Evolutionary conservation across 2,113 vertebrate species (phyloP), one percentile per base, ranked within the genome.

Genomic region (Gila orcuttii): DNA sequence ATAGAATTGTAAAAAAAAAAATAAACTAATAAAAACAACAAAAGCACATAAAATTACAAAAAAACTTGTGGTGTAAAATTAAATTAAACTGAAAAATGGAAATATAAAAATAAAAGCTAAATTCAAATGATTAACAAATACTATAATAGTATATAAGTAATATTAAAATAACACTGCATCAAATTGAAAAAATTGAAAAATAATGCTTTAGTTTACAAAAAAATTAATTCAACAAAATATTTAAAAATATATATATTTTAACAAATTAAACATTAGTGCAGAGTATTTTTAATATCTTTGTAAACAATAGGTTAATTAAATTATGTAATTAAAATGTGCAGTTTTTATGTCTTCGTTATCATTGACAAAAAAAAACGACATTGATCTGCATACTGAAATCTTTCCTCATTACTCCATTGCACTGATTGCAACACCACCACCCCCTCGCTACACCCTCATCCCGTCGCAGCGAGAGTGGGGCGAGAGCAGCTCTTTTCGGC

Each of bases 381-480:
- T 10, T 71, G 68, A 42, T 42, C 47, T 78, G 28, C 28, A 10
- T 2, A 52, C 79, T 62, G 25, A 82, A 82, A 82, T 69, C 28
- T 64, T 85, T 78, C 59, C 45, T 55, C 42, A 31, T 23, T 62
- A 69, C 84, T 69, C 28, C 10, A 3, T 52, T 77, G 31, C 84
- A 85, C 84, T 69, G 62, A 55, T 71, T 79, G 66, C 78, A 80
- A 80, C 80, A 82, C 79, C 55, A 57, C 59, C 59, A 3, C 60
- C 79, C 79, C 39, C 60, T 25, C 42, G 2, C 39, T 50, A 45
- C 80, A 55, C 80, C 39, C 45, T 82, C 17, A 82, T 47, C 62
- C 39, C 64, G 21, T 52, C 42, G 36, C 25, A 39, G 68, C 68
- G 7, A 31, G 69, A 74, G 79, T 50, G 28, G 76, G n/a, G 79